Evolutionary conservation across 2,888 invertebrate species (phyloP).

Genomic region (Epinotia nisella): DNA sequence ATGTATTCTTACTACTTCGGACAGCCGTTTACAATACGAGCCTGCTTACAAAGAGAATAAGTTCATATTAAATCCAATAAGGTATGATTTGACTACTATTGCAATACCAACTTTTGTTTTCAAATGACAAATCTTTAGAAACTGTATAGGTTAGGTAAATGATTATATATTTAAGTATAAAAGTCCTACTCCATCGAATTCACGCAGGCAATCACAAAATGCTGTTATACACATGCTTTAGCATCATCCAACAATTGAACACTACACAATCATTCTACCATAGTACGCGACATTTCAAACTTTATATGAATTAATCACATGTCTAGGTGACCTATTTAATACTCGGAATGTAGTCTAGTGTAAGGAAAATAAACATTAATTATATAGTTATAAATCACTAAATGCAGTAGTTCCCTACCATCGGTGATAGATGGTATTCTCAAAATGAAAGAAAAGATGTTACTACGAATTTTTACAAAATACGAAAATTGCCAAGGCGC

Average conservation of each 20-base stretch:
- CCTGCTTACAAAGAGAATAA: too few relatives aligned
- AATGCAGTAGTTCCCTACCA: background rate
- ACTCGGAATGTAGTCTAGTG: constrained; percentile 15
- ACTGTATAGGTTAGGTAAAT: background rate
- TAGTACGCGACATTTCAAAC: background rate
- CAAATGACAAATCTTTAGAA: background rate
- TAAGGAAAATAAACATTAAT: constrained; percentile 7
- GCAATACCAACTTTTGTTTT: too few relatives aligned
- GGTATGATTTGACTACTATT: too few relatives aligned
- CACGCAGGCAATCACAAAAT: constrained; percentile 32
- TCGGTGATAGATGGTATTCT: background rate
- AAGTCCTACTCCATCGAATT: constrained; percentile 18
- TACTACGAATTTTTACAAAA: too few relatives aligned
- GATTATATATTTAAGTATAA: too few relatives aligned
- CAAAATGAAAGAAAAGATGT: background rate
- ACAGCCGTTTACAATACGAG: background rate
- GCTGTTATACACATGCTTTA: constrained; percentile 40
- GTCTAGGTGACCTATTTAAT: background rate
- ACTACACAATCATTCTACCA: constrained; percentile 17
- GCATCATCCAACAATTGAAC: constrained; percentile 26
- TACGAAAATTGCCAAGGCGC: background rate
- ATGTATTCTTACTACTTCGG: background rate
- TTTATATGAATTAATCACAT: background rate
- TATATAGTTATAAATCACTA: background rate
- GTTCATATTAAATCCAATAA: too few relatives aligned